Conservation (phyloP, 2,113 vertebrate species). For the Holacanthus passer region DNA sequence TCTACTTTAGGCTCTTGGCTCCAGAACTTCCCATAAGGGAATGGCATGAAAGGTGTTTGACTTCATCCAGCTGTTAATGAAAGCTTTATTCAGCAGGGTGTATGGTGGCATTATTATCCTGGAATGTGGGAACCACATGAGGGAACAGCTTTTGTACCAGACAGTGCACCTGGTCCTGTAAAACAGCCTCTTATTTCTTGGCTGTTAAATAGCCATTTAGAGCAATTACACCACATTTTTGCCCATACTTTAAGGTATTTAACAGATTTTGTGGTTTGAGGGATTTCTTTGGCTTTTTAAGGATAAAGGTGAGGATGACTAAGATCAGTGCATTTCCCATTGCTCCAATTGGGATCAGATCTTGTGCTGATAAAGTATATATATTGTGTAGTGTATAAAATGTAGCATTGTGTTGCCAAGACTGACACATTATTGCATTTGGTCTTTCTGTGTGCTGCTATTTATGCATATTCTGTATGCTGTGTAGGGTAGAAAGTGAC, state of each 20-base stretch:
- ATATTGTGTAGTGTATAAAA: too few species aligned
- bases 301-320: not conserved
- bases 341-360: not conserved
- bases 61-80: slow-evolving; percentile 13
- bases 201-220: slow-evolving; percentile 13
- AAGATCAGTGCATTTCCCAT: not conserved
- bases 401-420: too few species aligned
- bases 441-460: not conserved
- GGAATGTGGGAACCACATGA: slow-evolving; percentile 8
- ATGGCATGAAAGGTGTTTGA: not conserved
- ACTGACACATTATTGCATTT: not conserved
- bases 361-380: not conserved
- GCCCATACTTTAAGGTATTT: not conserved
- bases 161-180: slow-evolving; percentile 10
- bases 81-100: not conserved
- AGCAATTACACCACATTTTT: not conserved
- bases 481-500: too few species aligned
- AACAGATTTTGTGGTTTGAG: not conserved
- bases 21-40: not conserved
- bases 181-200: slow-evolving; percentile 18
- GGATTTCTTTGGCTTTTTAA: not conserved
- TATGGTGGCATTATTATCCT: slow-evolving; percentile 7
- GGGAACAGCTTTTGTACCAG: not conserved
- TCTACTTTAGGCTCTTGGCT: not conserved
- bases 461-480: not conserved